Percentiles rank a stretch among this genome's conserved stretches.
phyloP scores from a whole-genome alignment of 1,140 invertebrate species.

The Protaetia brevitarsis region DNA sequence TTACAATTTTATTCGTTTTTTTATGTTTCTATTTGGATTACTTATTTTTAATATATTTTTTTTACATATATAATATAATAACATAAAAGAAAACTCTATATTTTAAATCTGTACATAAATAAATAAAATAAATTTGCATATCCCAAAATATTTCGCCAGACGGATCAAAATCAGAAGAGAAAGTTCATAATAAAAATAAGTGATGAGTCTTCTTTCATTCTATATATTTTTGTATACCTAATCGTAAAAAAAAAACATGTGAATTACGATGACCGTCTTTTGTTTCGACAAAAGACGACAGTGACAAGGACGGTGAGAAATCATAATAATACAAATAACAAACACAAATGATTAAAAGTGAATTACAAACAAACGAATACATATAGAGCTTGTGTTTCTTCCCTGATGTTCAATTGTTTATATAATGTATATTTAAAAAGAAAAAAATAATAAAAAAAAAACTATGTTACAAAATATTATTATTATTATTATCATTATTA shows the following conservation, averaged over 20 bases:
- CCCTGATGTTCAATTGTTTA: neutral
- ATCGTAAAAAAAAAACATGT: neutral
- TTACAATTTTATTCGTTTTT: no score
- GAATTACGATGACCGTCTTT: neutral
- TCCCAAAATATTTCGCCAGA: no score
- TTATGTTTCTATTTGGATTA: no score
- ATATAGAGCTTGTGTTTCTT: neutral
- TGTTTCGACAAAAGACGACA: neutral
- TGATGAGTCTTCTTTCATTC: neutral
- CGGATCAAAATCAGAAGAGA: neutral
- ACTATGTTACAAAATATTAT: constrained; percentile 9
- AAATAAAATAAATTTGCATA: neutral
- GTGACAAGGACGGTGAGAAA: neutral
- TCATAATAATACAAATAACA: neutral
- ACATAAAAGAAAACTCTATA: no score
- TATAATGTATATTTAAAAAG: neutral
- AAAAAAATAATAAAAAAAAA: neutral
- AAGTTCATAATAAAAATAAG: neutral
- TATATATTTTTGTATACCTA: neutral
- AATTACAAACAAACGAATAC: neutral
- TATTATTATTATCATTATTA: no score
- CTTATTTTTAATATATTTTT: no score
- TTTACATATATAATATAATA: no score
- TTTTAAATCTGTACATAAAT: neutral
- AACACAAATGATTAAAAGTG: no score